Evolutionary conservation across 2,113 vertebrate species (phyloP).

Genomic region (Engraulis encrasicolus): DNA sequence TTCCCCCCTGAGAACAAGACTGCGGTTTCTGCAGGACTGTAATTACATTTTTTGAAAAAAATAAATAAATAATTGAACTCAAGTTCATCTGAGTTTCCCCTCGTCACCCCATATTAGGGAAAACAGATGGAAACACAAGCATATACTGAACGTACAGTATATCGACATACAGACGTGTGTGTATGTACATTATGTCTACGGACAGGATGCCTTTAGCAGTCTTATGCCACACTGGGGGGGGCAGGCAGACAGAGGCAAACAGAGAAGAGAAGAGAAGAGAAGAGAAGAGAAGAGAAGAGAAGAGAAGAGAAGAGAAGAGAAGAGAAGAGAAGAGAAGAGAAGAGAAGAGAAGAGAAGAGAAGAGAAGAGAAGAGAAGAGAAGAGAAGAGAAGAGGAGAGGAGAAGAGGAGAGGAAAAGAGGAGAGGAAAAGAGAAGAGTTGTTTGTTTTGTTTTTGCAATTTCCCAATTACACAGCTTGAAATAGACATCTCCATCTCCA

Average conservation of each 20-base stretch:
- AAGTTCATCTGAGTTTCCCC: slow-evolving; percentile 24
- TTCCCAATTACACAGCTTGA: slow-evolving; percentile 37
- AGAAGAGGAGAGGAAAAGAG: neutral
- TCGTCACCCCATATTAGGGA: too few species aligned
- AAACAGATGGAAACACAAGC: too few species aligned
- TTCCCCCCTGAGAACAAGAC: neutral
- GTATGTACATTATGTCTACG: too few species aligned
- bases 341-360: neutral
- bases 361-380: neutral
- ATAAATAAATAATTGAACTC: slow-evolving; percentile 27
- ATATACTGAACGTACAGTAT: too few species aligned
- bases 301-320: too few species aligned
- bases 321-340: neutral
- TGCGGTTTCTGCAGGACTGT: slow-evolving; percentile 34
- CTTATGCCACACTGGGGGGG: too few species aligned
- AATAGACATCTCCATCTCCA: slow-evolving; percentile 39
- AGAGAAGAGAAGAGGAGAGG: neutral
- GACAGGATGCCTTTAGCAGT: slow-evolving; percentile 24
- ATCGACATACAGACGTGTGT: too few species aligned
- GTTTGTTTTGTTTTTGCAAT: slow-evolving; percentile 16
- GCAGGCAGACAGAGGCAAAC: too few species aligned
- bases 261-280: neutral
- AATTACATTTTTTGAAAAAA: slow-evolving; percentile 34
- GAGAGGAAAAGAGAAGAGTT: neutral
- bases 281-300: neutral